Evolutionary conservation across 1,140 invertebrate species (phyloP).

Genomic region (Diprion similis): DNA sequence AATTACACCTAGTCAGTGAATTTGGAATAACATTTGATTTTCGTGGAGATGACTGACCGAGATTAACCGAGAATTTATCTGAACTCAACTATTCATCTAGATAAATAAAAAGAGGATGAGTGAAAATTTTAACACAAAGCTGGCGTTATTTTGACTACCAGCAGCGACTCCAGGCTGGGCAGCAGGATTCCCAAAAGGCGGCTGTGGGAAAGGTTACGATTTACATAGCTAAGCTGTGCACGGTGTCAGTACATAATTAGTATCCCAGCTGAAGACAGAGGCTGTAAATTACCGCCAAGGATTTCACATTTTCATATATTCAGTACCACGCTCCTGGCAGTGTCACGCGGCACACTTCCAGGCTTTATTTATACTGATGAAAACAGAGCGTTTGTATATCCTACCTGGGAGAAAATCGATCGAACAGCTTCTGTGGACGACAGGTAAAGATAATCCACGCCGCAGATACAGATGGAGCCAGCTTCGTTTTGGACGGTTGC

Average conservation of each 20-base stretch:
- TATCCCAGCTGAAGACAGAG: neutral
- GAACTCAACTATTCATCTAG: too few species aligned
- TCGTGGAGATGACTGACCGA: too few species aligned
- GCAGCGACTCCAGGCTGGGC: too few species aligned
- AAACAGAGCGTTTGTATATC: neutral
- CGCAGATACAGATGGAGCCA: too few species aligned
- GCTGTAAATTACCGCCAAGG: neutral
- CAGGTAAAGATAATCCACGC: neutral
- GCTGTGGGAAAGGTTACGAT: conserved; percentile 4
- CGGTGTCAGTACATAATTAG: neutral
- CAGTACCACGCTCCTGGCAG: neutral
- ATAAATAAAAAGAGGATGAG: too few species aligned
- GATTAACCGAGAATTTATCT: too few species aligned
- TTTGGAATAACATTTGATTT: too few species aligned
- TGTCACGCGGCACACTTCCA: neutral
- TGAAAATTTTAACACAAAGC: too few species aligned
- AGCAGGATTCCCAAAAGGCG: neutral
- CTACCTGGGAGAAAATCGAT: neutral
- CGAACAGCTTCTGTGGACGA: neutral
- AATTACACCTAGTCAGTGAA: too few species aligned
- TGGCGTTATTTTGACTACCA: too few species aligned
- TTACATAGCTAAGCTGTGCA: neutral
- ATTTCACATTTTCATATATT: neutral
- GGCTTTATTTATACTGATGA: neutral
- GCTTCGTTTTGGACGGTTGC: too few species aligned